Conservation (phyloP, 2,797 vertebrate species). For the Pseudochromis fuscus region DNA sequence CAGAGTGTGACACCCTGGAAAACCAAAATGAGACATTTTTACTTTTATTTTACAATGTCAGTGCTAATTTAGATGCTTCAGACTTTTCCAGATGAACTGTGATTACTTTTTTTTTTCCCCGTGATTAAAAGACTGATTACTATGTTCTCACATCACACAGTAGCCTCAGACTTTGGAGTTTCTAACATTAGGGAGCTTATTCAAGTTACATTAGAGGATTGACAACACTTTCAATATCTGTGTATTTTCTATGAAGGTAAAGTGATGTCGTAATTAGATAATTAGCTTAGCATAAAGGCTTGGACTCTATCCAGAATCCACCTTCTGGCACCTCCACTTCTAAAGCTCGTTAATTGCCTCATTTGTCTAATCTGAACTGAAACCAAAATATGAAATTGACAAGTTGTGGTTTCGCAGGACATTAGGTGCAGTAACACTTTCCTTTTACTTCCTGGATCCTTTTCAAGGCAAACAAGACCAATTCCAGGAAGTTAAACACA, state of each 20-base stretch:
- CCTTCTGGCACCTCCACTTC: background rate
- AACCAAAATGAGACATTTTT: no score
- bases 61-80: no score
- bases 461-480: background rate
- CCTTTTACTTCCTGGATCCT: slow-evolving; percentile 10
- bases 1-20: no score
- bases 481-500: slow-evolving; percentile 3
- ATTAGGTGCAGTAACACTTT: slow-evolving; percentile 4
- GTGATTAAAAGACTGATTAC: no score
- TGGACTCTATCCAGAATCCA: background rate
- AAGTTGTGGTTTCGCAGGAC: slow-evolving; percentile 17
- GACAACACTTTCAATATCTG: background rate
- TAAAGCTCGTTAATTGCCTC: slow-evolving; percentile 13
- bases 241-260: background rate
- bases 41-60: no score
- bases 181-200: background rate
- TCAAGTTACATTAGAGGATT: background rate
- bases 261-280: background rate
- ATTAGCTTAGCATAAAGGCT: slow-evolving; percentile 16
- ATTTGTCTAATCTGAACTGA: slow-evolving; percentile 22
- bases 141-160: no score
- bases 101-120: no score
- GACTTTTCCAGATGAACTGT: no score
- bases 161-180: background rate
- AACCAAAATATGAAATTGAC: slow-evolving; percentile 29